Evolutionary conservation across 2,888 invertebrate genomes (phyloP), one percentile per base, ranked within the genome.

Genomic region (Drosophila multiciliata): DNA sequence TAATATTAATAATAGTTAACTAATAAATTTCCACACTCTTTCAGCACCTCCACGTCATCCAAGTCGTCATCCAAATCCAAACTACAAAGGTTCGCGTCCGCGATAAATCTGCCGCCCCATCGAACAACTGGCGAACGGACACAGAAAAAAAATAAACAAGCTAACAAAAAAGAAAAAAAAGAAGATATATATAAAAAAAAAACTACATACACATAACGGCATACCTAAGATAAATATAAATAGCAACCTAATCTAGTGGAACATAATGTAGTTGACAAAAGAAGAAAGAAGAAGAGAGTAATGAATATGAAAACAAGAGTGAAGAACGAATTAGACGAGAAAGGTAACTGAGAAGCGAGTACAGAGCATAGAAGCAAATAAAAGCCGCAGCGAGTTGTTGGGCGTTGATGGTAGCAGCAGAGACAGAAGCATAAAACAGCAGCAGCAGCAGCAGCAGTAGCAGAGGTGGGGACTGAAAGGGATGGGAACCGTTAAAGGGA

Each of bases 41-140:
- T 2, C 66, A 92, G 92, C 92, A 78, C 88, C 91, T 77, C 92
- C 92, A 78, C 92, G 93, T 72, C 93, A 92, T 88, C 92, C 92
- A 73, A 92, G 92, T 66, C 91, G 93, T 77, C 93, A 93, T 89
- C 92, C 92, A 49, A 93, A 93, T 90, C 92, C 92, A 67, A 93
- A 93, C 82, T 93, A 92, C 79, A 93, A 93, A 68, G 92, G 92
- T 58, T 91, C 91, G 75, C 92, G 93, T 78, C 92, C 93, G 73
- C 92, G 92, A 78, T 87, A 87, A 87, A 77, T 57, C 42, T 29
- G 50, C 48, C 49, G 50, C n/a, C 50, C 38, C 52, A 23, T 45
- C 35, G 45, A 52, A 40, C 59, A 65, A 55, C 55, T 45, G 61
- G 55, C 57, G 64, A 66, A 59, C 40, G 69, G 73, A 62, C 52